phyloP scores from a whole-genome alignment of 2,888 invertebrate genomes.

The Metalampra italica region DNA sequence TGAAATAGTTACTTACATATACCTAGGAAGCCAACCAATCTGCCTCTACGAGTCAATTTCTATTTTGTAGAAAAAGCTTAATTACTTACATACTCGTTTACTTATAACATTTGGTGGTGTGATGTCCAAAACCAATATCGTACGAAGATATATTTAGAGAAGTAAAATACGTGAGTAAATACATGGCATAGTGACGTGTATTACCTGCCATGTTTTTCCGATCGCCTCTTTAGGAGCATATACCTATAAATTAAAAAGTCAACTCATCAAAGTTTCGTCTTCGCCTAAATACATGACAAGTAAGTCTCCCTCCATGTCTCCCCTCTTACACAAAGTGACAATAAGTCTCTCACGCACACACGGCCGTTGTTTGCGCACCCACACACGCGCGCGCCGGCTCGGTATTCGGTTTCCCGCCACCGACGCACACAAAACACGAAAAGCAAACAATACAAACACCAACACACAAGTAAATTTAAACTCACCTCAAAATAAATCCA shows the following conservation, averaged over 20 bases:
- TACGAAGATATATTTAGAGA: conserved; percentile 29
- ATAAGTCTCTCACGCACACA: conserved; percentile 68
- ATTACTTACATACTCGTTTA: conserved; percentile 41
- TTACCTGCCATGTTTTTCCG: conserved; percentile 27
- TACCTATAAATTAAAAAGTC: conserved; percentile 71
- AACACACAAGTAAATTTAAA: conserved; percentile 78
- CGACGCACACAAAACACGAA: conserved; percentile 71
- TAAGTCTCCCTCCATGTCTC: conserved; percentile 69
- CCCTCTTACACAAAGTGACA: conserved; percentile 74
- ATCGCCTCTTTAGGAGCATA: conserved; percentile 46
- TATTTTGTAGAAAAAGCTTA: conserved; percentile 14
- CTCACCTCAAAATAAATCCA: conserved; percentile 80
- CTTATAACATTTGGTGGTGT: conserved; percentile 50
- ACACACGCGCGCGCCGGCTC: conserved; percentile 61
- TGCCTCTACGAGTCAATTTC: too few relatives aligned
- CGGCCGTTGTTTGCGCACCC: conserved; percentile 62
- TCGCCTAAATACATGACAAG: conserved; percentile 77
- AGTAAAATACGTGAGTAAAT: conserved; percentile 47
- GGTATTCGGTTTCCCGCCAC: conserved; percentile 78
- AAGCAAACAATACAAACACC: conserved; percentile 77
- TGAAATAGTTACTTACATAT: too few relatives aligned
- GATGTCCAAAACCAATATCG: conserved; percentile 63
- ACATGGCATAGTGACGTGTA: conserved; percentile 28
- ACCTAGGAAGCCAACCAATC: too few relatives aligned
- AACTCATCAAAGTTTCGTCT: conserved; percentile 71